Base-by-base conservation (phyloP, 2,888 invertebrate species). In the Meta bourneti region DNA sequence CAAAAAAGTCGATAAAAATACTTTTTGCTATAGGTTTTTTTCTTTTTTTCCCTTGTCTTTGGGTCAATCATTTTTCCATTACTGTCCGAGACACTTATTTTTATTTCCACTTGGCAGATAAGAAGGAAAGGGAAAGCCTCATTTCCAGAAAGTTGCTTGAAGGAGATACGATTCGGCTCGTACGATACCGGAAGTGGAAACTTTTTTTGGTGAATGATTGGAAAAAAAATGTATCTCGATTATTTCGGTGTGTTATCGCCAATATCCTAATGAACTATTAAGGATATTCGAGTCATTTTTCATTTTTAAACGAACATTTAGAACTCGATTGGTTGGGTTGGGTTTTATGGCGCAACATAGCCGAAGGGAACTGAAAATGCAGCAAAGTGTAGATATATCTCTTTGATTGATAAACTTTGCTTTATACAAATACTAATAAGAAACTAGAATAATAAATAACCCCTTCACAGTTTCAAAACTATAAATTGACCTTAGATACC, bases 51-150 rank as follows among this genome's bases (percentile, higher is more conserved):
- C 69, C 78, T n/a, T 74, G 77, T 70, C 74, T 84, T 86, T 78
- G 69, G 77, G 77, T 86, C 85, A 86, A 86, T 86, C 85, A 86
- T 86, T 86, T 86, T 86, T 86, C 85, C 85, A 86, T 86, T 86
- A 86, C 85, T 70, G 70, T 70, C 78, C 78, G 9, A 86, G 51
- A 13, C 20, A 51, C 20, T 86, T 86, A 49, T 70, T 85, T 78
- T 78, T 86, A 70, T 85, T 78, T 84, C 16, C 61, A 74, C 70
- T 86, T 20, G 13, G n/a, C 69, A 51, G 85, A 86, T 86, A 86
- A 86, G 77, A 78, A 16, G 85, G 69, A 78, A 86, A 70, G 20
- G 85, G 69, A 82, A 86, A 16, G 19, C 8, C 20, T 11, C 70
- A 11, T 52, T 13, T 51, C 34, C 70, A 51, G 69, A 61, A 61